Conservation (phyloP, 2,888 invertebrate genomes). For the Heliconius hortense region DNA sequence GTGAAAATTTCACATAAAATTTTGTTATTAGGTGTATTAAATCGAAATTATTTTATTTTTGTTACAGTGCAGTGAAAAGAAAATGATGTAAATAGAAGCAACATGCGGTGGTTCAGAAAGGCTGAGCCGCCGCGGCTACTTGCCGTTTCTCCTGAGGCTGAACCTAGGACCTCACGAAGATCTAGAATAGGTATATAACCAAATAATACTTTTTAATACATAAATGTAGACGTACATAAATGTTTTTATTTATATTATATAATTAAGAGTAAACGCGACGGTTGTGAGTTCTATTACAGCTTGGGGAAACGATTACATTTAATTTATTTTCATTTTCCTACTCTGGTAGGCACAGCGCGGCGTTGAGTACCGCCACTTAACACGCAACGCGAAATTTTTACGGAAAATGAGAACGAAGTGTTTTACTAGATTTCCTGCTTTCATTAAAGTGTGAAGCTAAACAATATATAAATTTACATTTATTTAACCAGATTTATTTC, state of each 20-base stretch:
- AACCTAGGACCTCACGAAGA: slow-evolving; percentile 65
- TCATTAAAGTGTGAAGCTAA: no score
- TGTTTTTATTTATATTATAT: no score
- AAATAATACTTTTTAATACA: not conserved
- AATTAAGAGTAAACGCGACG: no score
- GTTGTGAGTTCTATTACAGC: no score
- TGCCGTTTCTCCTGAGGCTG: slow-evolving; percentile 84
- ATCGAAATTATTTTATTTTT: slow-evolving; percentile 17
- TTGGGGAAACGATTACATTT: no score
- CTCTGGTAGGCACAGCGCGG: no score
- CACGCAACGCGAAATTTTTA: no score
- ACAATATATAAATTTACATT: not conserved
- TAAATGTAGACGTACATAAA: no score
- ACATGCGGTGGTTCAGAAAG: slow-evolving; percentile 88
- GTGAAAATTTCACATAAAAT: not conserved
- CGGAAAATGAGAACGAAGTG: no score
- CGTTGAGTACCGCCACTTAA: no score
- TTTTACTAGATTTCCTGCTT: no score
- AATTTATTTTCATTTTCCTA: no score
- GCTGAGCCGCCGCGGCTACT: slow-evolving; percentile 86
- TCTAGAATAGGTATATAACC: slow-evolving; percentile 72
- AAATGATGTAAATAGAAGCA: slow-evolving; percentile 44
- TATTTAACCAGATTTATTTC: not conserved
- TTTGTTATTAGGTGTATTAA: not conserved
- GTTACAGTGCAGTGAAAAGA: slow-evolving; percentile 44